A percentile compares a stretch with the other conserved stretches of the same genome.
These are phyloP conservation scores for Cotesia typhae DNA, from an alignment of 1,140 invertebrate species.

Conservation along the genomic window DNA sequence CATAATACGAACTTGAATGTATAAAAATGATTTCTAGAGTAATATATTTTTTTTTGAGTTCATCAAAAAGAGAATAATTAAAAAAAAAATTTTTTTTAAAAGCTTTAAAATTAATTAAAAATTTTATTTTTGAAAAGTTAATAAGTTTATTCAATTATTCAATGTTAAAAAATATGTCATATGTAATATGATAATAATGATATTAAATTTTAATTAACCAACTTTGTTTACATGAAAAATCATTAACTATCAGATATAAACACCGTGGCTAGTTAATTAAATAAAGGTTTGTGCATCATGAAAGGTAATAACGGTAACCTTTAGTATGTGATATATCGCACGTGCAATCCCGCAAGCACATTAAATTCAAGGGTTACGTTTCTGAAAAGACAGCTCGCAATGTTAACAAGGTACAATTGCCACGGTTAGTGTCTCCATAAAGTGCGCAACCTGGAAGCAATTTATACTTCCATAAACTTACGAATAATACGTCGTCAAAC, in stretches of 20 bases:
- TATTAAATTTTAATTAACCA: no score
- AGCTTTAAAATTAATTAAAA: no score
- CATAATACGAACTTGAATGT: no score
- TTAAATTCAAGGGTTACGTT: conserved; percentile 16
- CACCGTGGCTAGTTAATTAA: not conserved
- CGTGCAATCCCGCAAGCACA: conserved; percentile 20
- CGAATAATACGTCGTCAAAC: not conserved
- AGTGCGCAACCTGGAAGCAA: conserved; percentile 14
- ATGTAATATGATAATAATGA: no score
- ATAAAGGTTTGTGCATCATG: not conserved
- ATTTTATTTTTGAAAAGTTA: no score
- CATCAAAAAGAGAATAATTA: no score
- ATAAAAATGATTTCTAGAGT: no score
- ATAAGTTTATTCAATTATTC: no score
- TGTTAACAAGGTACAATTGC: conserved; percentile 28
- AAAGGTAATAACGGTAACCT: not conserved
- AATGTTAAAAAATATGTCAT: no score
- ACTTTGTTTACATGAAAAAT: no score
- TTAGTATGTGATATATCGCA: conserved; percentile 18
- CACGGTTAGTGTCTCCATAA: conserved; percentile 9
- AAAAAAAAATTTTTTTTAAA: no score
- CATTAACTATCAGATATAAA: not conserved
- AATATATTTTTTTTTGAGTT: no score
- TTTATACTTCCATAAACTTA: conserved; percentile 1
- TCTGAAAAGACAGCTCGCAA: conserved; percentile 21